Base-by-base conservation (phyloP, 2,797 vertebrate genomes). In the Agapornis canus region DNA sequence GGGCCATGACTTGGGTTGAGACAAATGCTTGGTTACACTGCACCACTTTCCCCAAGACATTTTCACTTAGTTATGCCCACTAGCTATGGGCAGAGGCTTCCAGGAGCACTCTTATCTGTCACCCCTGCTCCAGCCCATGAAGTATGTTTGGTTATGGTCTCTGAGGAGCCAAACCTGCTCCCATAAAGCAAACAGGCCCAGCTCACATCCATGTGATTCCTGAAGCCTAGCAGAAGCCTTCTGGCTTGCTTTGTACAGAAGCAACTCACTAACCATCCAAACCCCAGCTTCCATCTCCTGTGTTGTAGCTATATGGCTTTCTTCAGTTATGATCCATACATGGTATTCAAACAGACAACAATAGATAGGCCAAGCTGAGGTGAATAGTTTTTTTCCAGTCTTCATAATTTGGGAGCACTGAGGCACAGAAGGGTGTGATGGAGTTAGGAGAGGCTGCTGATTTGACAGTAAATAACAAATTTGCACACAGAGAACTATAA, bases 11-110 rank as follows among this genome's bases (percentile, higher is more conserved):
- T 2, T 32, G 21, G 20, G 57, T 8, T 0, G 0, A 59, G 57
- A 10, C 29, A 12, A 20, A 42, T 31, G 52, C 35, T 14, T 0
- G 1, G 11, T 10, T n/a, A 51, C 45, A 35, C n/a, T 9, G 23
- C 51, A 82, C 16, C 40, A 31, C 70, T 7, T 31, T 52, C 18
- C 42, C 52, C n/a, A 23, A 9, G 39, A 32, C 25, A 32, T 63
- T 90, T 89, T 85, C 63, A 71, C 48, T 48, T 54, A 59, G 25
- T 29, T 22, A 32, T 32, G 32, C 31, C 43, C 70, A 10, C 61
- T 42, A 47, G 13, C 56, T 45, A 27, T 23, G 37, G 52, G 19
- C 66, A 85, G 78, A 26, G 15, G 39, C 63, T 90, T 54, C 49
- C 81, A 61, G 56, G 25, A 80, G 37, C 9, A 3, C 45, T 60